Percentiles rank a stretch among this genome's conserved stretches.
phyloP scores from a whole-genome alignment of 2,888 invertebrate genomes.

The Rapana venosa region DNA sequence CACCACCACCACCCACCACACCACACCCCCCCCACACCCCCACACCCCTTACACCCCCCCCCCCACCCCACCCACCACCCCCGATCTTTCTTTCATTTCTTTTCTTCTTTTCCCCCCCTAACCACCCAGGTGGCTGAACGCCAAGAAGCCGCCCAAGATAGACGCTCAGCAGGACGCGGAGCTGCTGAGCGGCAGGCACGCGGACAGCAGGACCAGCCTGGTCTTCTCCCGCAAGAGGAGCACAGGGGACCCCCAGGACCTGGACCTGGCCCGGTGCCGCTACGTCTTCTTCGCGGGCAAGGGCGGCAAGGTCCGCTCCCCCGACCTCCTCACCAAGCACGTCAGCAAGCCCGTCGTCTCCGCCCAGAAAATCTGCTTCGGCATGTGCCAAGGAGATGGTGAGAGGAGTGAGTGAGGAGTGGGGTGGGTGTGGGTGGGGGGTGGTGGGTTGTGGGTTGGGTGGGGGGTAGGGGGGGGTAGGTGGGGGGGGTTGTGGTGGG shows the following conservation, averaged over 20 bases:
- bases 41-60: too few species aligned
- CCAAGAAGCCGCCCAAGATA: not conserved
- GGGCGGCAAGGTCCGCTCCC: not conserved
- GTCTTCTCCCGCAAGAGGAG: slow-evolving; percentile 9
- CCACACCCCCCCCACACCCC: too few species aligned
- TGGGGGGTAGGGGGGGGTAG: too few species aligned
- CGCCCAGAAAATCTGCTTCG: not conserved
- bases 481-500: too few species aligned
- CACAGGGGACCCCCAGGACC: not conserved
- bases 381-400: not conserved
- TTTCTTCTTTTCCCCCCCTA: too few species aligned
- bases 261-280: not conserved
- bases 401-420: not conserved
- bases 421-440: not conserved
- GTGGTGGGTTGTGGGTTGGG: too few species aligned
- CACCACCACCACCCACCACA: not conserved
- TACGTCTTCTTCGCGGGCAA: slow-evolving; percentile 29
- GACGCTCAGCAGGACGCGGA: not conserved
- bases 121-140: not conserved
- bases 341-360: not conserved
- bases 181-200: not conserved
- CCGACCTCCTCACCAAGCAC: not conserved
- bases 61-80: not conserved
- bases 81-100: not conserved
- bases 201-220: not conserved